Evolutionary conservation across 2,888 invertebrate species (phyloP).

Genomic region (Taenaris catops): DNA sequence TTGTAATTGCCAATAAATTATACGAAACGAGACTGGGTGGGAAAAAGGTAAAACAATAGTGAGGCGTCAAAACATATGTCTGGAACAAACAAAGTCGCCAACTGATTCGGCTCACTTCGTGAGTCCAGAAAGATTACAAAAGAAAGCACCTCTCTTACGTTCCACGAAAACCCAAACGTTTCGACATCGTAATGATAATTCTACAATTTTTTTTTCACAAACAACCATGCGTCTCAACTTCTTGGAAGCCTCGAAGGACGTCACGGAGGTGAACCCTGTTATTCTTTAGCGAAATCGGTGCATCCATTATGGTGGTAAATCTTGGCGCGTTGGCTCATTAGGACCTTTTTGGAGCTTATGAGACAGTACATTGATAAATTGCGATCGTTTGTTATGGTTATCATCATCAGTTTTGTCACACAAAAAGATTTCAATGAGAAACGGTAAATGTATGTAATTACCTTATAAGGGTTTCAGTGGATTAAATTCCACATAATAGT

Average conservation of each 20-base stretch:
- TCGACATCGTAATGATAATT: conserved; percentile 55
- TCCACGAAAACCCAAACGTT: conserved; percentile 39
- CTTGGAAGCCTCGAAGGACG: conserved; percentile 60
- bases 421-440: conserved; percentile 17
- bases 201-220: conserved; percentile 37
- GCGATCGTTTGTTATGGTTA: conserved; percentile 35
- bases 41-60: conserved; percentile 8
- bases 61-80: conserved; percentile 51
- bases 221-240: conserved; percentile 48
- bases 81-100: conserved; percentile 42
- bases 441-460: conserved; percentile 8
- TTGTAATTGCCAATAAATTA: conserved; percentile 23
- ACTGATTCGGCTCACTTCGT: conserved; percentile 50
- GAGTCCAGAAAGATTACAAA: conserved; percentile 50
- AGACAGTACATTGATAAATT: conserved; percentile 47
- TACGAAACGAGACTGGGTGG: conserved; percentile 9
- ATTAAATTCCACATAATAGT: too few relatives aligned
- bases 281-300: conserved; percentile 42
- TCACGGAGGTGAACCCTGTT: conserved; percentile 40
- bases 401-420: conserved; percentile 36
- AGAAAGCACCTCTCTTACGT: conserved; percentile 48
- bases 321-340: conserved; percentile 54
- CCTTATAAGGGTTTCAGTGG: conserved; percentile 4
- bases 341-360: conserved; percentile 34
- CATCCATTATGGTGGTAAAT: conserved; percentile 43